Conservation (phyloP, 2,113 vertebrate species). For the Uropsilus gracilis region DNA sequence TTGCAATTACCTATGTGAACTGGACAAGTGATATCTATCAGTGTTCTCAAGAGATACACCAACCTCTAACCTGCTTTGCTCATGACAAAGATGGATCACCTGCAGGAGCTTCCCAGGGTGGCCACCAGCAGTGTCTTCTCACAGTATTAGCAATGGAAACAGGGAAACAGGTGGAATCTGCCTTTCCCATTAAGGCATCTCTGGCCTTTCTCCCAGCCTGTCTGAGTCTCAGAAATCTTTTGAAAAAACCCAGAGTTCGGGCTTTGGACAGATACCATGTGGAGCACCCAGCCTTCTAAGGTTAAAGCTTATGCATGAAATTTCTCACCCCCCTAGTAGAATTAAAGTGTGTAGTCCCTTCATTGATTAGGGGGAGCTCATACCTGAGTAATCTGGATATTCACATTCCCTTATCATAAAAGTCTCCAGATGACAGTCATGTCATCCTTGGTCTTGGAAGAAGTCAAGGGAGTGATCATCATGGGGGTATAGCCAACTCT, state of each 20-base stretch:
- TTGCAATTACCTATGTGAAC: not conserved
- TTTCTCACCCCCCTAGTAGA: not conserved
- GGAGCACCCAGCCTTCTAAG: not conserved
- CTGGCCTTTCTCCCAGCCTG: not conserved
- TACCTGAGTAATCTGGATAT: constrained; percentile 94
- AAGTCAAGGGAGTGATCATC: constrained; percentile 95
- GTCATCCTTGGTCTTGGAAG: constrained; percentile 91
- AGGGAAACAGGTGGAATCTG: not conserved
- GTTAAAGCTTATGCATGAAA: not conserved
- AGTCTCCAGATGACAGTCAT: constrained; percentile 95
- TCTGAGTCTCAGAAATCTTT: not conserved
- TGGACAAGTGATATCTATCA: not conserved
- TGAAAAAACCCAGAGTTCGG: not conserved
- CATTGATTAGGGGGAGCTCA: not conserved
- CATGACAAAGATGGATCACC: not conserved
- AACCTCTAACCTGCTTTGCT: not conserved
- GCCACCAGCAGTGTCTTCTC: not conserved
- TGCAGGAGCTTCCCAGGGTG: not conserved
- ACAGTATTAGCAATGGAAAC: not conserved
- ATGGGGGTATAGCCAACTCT: constrained; percentile 95
- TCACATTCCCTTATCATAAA: constrained; percentile 92
- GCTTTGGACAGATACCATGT: not conserved
- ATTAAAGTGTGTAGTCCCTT: not conserved
- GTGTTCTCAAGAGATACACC: not conserved
- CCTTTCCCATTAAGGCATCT: not conserved